Evolutionary conservation across 2,113 vertebrate species (phyloP).

Genomic region (Oreochromis aureus): DNA sequence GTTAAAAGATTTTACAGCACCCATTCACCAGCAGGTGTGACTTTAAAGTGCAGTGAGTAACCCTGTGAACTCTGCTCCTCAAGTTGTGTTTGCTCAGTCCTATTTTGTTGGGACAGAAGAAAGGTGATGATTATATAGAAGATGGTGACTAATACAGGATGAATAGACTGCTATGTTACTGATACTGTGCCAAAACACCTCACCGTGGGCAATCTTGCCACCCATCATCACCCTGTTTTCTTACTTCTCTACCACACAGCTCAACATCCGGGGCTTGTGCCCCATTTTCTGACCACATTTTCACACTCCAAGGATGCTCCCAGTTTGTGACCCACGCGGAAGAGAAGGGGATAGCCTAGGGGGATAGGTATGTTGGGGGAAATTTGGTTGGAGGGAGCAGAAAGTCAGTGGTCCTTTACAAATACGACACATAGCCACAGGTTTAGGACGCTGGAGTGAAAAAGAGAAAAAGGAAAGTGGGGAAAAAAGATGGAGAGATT

Average conservation of each 20-base stretch:
- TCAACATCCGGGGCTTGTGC: not conserved
- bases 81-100: not conserved
- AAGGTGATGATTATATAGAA: not conserved
- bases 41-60: conserved; percentile 1
- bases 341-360: not conserved
- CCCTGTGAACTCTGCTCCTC: conserved; percentile 38
- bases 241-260: not conserved
- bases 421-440: conserved; percentile 21
- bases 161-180: not conserved
- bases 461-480: not conserved
- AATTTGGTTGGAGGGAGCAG: not conserved
- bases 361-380: not conserved
- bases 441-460: not conserved
- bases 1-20: conserved; percentile 37
- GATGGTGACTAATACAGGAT: not conserved
- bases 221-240: not conserved
- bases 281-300: not conserved
- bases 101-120: not conserved
- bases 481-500: not conserved
- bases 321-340: conserved; percentile 28
- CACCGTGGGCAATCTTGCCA: not conserved
- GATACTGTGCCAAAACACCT: not conserved
- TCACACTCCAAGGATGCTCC: not conserved
- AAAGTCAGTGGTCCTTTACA: conserved; percentile 19
- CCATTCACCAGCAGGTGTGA: conserved; percentile 41